Evolutionary conservation across 2,113 vertebrate species (phyloP), one percentile per base, ranked within the genome.

Genomic region (Willisornis vidua): DNA sequence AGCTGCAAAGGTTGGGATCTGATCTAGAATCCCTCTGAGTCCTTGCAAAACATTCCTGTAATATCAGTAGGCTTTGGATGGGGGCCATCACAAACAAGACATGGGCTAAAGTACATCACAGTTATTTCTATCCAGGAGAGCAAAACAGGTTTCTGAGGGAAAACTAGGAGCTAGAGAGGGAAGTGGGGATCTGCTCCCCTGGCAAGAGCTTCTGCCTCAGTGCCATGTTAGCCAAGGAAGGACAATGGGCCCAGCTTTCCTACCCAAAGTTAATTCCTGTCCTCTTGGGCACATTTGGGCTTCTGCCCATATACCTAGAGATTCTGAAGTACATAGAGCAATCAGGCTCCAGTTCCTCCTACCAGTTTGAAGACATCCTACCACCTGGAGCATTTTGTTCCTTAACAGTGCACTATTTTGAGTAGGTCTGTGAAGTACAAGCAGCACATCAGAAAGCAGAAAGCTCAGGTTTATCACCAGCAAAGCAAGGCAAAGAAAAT

Each of bases 41-140:
- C 68, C 41, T 48, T 78, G n/a, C 82, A 90, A 96, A 95, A 67
- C 90, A 85, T 94, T 95, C 78, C 78, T 93, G 67, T 83, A 71
- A 1, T 97, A 95, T 96, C 93, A 95, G 90, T 66, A 90, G 91
- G 71, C 74, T 93, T 97, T 97, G 95, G 95, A 95, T 61, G 26
- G 29, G 19, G 46, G 94, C 93, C 96, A 96, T 66, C 59, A 80
- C 63, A 94, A 95, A 94, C 82, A 95, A 85, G 71, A 79, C 75
- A 78, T 1, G 0, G 76, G 78, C 51, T 93, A 73, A 37, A 89
- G 77, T 85, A 78, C 87, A 89, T 85, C 93, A 87, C 87, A 94
- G 94, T 96, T 96, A 91, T 93, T 96, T 95, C 89, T 96, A 76
- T 79, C 76, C 78, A 90, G 87, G 89, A 94, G 94, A 94, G 85